Percentiles rank a stretch among this genome's conserved stretches.
Conservation (phyloP, 2,113 vertebrate genomes). For the Aythya baeri region DNA sequence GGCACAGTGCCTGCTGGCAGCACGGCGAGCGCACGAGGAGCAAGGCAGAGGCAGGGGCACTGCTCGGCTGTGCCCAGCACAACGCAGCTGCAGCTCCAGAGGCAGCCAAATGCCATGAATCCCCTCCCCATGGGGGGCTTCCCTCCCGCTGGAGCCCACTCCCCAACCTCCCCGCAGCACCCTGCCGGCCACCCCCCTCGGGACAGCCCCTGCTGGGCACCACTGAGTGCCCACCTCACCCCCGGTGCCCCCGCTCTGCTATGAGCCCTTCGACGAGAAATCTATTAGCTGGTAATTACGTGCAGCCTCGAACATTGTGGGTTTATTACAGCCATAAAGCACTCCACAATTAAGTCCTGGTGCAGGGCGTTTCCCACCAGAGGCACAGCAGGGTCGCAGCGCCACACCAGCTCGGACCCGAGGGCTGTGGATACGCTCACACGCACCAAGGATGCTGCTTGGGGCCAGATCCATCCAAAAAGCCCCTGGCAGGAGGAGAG, state of each 20-base stretch:
- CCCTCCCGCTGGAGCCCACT: background rate
- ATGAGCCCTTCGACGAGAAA: background rate
- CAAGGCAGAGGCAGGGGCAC: background rate
- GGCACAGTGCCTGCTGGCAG: background rate
- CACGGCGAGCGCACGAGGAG: background rate
- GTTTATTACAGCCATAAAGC: background rate
- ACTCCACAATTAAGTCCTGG: background rate
- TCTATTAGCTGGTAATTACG: background rate
- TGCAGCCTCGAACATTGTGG: background rate
- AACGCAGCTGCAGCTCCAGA: fast-evolving
- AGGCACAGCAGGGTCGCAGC: background rate
- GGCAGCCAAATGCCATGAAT: background rate
- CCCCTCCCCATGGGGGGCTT: fast-evolving
- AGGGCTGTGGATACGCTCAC: background rate
- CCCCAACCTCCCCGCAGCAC: background rate
- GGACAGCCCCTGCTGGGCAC: background rate
- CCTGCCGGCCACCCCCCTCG: fast-evolving
- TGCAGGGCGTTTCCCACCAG: background rate
- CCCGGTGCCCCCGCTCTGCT: fast-evolving
- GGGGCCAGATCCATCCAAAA: background rate
- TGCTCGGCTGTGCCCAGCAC: fast-evolving
- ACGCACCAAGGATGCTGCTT: too few relatives aligned
- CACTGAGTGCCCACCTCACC: background rate
- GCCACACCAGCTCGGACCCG: background rate
- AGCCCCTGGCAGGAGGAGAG: background rate